phyloP scores from a whole-genome alignment of 1,140 invertebrate species.

The Apis cerana region DNA sequence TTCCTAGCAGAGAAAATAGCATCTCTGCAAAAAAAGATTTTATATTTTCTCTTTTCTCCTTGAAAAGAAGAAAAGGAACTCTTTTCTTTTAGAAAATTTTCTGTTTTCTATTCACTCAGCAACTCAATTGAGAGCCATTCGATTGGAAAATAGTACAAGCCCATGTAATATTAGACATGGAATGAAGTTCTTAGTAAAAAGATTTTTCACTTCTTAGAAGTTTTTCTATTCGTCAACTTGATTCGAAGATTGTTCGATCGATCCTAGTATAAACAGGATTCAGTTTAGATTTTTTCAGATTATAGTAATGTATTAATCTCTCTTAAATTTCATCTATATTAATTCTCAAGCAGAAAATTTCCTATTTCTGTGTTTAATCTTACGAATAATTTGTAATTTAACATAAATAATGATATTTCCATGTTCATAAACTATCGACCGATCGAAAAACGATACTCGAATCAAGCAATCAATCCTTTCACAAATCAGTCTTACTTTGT shows the following conservation, averaged over 20 bases:
- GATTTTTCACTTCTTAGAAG: conserved; percentile 20
- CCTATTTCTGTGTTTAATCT: too few relatives aligned
- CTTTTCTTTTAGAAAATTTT: neutral
- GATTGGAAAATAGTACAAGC: conserved; percentile 6
- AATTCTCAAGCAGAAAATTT: neutral
- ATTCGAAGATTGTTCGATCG: conserved; percentile 9
- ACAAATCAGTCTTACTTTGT: conserved; percentile 35
- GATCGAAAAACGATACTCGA: conserved; percentile 18
- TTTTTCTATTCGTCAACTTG: conserved; percentile 15
- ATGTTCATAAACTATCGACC: neutral
- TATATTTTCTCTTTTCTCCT: neutral
- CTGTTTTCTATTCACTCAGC: neutral
- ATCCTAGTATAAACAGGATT: neutral
- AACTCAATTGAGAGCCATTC: neutral
- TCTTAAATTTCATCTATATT: neutral
- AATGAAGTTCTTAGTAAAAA: conserved; percentile 11
- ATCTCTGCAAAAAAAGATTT: conserved; percentile 5
- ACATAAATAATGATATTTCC: neutral
- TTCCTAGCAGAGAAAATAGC: neutral
- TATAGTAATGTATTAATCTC: neutral
- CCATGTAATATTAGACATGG: neutral
- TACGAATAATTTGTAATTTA: neutral
- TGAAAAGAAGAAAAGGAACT: too few relatives aligned
- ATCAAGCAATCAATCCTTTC: conserved; percentile 15
- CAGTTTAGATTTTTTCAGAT: neutral